These are phyloP conservation scores for Dryocosmus kuriphilus DNA, from an alignment of 2,888 invertebrate species.

Conservation along the genomic window DNA sequence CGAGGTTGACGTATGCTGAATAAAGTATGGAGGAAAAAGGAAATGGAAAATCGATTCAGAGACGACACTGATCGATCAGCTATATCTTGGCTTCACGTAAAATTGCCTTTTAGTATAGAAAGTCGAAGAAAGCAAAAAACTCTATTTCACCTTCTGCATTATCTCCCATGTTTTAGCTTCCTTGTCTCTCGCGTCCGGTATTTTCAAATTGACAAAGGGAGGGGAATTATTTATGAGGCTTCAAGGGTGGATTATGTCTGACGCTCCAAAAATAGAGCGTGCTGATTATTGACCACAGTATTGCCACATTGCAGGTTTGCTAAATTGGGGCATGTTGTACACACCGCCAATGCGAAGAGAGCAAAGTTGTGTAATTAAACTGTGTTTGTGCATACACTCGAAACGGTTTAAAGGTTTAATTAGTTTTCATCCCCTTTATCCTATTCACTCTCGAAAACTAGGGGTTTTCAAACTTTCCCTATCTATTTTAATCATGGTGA, in stretches of 20 bases:
- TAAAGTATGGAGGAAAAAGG: conserved; percentile 63
- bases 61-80: conserved; percentile 40
- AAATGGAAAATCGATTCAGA: conserved; percentile 36
- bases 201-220: neutral
- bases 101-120: conserved; percentile 34
- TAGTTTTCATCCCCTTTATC: conserved; percentile 29
- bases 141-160: neutral
- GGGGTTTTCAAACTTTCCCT: conserved; percentile 7
- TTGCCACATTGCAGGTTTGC: conserved; percentile 19
- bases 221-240: neutral
- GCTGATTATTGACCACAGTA: conserved; percentile 35
- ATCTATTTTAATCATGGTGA: conserved; percentile 9
- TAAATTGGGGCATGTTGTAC: conserved; percentile 35
- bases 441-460: conserved; percentile 14
- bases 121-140: conserved; percentile 6
- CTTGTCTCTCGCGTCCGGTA: neutral
- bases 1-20: conserved; percentile 67
- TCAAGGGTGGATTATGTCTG: conserved; percentile 17
- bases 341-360: conserved; percentile 18
- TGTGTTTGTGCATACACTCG: conserved; percentile 31
- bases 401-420: conserved; percentile 27
- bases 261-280: conserved; percentile 6
- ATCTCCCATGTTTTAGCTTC: neutral
- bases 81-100: conserved; percentile 17
- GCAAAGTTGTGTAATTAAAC: conserved; percentile 38